A percentile compares a stretch with the other conserved stretches of the same genome.
phyloP scores from a whole-genome alignment of 2,888 invertebrate genomes.

The Patella ulyssiponensis region DNA sequence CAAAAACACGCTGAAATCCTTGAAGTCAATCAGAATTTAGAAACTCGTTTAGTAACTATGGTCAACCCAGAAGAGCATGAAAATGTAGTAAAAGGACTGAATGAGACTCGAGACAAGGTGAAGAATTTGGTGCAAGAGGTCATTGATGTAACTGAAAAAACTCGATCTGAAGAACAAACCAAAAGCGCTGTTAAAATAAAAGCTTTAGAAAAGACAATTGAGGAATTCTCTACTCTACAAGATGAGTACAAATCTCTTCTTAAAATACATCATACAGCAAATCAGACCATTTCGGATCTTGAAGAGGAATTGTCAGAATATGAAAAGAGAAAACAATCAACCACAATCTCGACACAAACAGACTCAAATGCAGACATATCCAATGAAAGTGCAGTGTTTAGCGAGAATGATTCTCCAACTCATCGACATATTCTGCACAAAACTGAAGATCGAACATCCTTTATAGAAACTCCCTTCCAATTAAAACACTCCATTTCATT shows the following conservation, averaged over 20 bases:
- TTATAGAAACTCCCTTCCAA: neutral
- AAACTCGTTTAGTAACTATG: neutral
- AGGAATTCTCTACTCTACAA: neutral
- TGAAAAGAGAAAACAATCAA: neutral
- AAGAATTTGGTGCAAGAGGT: neutral
- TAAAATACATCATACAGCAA: neutral
- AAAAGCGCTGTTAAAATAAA: neutral
- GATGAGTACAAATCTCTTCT: neutral
- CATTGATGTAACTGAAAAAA: neutral
- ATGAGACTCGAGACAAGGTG: neutral
- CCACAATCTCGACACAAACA: neutral
- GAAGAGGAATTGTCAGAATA: neutral
- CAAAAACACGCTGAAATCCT: neutral
- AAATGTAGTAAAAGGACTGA: neutral
- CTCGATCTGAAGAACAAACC: neutral
- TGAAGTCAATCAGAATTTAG: slow-evolving; percentile 4
- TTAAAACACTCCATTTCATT: neutral
- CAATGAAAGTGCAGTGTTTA: neutral
- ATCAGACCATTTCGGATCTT: neutral
- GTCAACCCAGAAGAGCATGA: neutral
- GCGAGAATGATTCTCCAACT: slow-evolving; percentile 1
- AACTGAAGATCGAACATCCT: slow-evolving; percentile 1
- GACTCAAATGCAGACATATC: neutral
- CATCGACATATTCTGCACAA: neutral
- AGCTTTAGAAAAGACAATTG: neutral